These are phyloP conservation scores for Corapipo altera DNA, from an alignment of 2,113 vertebrate genomes.

Conservation along the genomic window DNA sequence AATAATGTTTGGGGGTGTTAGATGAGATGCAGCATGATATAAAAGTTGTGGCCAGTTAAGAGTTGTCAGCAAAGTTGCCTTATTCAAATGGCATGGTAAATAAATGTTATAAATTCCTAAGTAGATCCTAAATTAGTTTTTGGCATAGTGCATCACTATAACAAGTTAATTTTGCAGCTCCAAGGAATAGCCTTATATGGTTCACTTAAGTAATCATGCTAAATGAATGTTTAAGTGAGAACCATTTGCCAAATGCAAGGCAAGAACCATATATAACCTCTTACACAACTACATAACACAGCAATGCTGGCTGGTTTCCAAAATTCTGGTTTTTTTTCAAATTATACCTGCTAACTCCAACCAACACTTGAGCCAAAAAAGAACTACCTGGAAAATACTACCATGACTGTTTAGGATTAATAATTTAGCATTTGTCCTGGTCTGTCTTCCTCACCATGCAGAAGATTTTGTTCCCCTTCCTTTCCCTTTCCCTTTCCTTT, in stretches of 20 bases:
- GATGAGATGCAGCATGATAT: neutral
- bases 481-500: neutral
- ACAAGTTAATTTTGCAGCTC: conserved; percentile 58
- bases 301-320: conserved; percentile 42
- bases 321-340: conserved; percentile 16
- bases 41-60: conserved; percentile 11
- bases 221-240: conserved; percentile 62
- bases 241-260: conserved; percentile 58
- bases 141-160: conserved; percentile 38
- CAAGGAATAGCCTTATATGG: conserved; percentile 65
- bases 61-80: conserved; percentile 35
- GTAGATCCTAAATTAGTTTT: conserved; percentile 50
- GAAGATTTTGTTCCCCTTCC: neutral
- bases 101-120: conserved; percentile 53
- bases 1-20: neutral
- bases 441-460: neutral
- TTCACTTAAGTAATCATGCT: conserved; percentile 59
- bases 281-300: conserved; percentile 42
- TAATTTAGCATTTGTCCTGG: conserved; percentile 5
- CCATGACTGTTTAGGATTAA: neutral
- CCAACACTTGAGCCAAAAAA: neutral
- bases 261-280: conserved; percentile 62
- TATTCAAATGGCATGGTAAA: conserved; percentile 51
- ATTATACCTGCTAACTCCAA: neutral
- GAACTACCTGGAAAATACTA: conserved; percentile 42